Conservation (phyloP, 2,797 vertebrate genomes). For the Sebastes dallii region DNA sequence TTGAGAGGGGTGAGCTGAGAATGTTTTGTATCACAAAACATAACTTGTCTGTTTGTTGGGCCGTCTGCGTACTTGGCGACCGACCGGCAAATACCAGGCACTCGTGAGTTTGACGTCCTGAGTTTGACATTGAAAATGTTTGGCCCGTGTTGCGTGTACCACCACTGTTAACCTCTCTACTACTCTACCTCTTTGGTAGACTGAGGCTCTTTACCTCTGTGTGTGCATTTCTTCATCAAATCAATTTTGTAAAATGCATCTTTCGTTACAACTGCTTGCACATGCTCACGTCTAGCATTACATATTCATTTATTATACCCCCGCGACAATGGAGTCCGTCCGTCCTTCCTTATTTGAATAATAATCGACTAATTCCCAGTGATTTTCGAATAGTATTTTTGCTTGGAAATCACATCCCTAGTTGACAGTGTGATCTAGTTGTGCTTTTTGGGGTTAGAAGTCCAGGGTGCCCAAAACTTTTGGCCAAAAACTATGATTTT, state of each 20-base stretch:
- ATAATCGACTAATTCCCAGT: too few relatives aligned
- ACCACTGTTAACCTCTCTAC: neutral
- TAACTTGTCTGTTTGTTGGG: conserved; percentile 35
- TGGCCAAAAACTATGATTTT: too few relatives aligned
- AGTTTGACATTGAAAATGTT: neutral
- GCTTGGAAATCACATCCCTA: too few relatives aligned
- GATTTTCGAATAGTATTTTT: too few relatives aligned
- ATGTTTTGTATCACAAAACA: conserved; percentile 29
- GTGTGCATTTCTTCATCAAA: neutral
- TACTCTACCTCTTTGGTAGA: neutral
- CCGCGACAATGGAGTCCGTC: too few relatives aligned
- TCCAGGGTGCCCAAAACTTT: too few relatives aligned
- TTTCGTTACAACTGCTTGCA: neutral
- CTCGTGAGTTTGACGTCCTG: neutral
- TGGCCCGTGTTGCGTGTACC: neutral
- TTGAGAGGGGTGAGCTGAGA: conserved; percentile 11
- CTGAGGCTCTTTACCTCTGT: neutral
- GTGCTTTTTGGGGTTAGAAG: too few relatives aligned
- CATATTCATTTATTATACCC: neutral
- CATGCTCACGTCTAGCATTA: neutral
- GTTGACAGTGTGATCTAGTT: too few relatives aligned
- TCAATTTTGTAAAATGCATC: neutral
- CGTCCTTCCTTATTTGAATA: too few relatives aligned
- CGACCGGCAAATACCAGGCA: conserved; percentile 5
- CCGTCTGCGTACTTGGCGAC: neutral